Conservation (phyloP, 1,140 invertebrate species). For the Bemisia tabaci region DNA sequence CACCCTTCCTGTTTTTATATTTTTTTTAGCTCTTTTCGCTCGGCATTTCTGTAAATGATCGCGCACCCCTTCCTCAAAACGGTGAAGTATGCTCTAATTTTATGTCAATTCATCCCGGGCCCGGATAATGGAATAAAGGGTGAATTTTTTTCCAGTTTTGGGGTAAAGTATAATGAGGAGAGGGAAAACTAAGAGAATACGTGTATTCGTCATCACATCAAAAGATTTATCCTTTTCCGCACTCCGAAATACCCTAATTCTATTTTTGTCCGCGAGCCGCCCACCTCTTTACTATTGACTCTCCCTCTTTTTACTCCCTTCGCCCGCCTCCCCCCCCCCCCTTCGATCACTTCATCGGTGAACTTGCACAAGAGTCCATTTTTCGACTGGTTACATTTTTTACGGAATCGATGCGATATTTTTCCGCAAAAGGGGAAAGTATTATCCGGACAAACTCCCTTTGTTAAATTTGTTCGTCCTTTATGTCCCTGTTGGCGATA, state of each 20-base stretch:
- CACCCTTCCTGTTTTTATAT: neutral
- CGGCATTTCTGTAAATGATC: neutral
- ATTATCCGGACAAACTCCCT: neutral
- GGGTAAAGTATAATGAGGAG: neutral
- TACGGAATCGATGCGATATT: neutral
- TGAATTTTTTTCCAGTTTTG: neutral
- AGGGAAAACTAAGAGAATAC: neutral
- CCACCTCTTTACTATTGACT: slow-evolving; percentile 8
- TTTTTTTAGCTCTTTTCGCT: neutral
- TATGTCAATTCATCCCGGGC: neutral
- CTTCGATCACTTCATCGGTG: neutral
- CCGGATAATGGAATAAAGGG: neutral
- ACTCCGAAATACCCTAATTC: neutral
- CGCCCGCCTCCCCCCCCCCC: neutral
- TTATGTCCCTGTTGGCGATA: neutral
- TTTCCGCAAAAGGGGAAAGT: neutral
- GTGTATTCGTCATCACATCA: neutral
- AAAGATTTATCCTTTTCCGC: neutral
- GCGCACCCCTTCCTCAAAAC: neutral
- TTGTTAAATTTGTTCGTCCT: neutral
- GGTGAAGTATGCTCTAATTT: neutral
- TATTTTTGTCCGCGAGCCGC: slow-evolving; percentile 16
- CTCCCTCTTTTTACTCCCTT: slow-evolving; percentile 15
- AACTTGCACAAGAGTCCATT: too few relatives aligned
- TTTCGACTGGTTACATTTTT: neutral